A percentile compares a stretch with the other conserved stretches of the same genome.
Evolutionary conservation across 2,797 vertebrate species (phyloP).

Genomic region (Danio choprae): DNA sequence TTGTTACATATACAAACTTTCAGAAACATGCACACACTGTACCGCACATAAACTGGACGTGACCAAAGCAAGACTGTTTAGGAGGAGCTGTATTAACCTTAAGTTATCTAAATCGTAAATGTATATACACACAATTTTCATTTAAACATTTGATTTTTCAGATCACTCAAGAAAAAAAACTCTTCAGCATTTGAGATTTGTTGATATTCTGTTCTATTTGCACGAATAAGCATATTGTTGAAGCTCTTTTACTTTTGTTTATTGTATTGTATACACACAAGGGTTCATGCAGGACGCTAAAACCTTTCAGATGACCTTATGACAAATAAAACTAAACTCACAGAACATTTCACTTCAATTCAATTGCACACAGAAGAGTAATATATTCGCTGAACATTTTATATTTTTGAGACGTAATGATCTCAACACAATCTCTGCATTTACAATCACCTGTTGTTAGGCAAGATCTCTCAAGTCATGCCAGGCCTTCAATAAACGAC

Average conservation of each 20-base stretch:
- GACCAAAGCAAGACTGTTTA: not conserved
- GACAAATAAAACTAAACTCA: not conserved
- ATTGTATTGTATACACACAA: not conserved
- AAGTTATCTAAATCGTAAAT: not conserved
- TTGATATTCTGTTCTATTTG: not conserved
- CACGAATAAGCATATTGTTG: not conserved
- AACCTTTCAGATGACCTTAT: not conserved
- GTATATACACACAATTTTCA: not conserved
- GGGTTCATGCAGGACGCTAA: not conserved
- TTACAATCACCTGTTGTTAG: not conserved
- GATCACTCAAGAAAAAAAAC: not conserved
- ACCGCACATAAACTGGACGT: not conserved
- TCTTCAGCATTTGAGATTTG: not conserved
- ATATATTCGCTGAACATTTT: not conserved
- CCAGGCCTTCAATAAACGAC: not conserved
- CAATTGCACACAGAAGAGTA: not conserved
- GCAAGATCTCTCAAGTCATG: not conserved
- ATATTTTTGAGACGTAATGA: not conserved
- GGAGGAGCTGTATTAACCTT: not conserved
- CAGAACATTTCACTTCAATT: not conserved
- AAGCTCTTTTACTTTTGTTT: not conserved
- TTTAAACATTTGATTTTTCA: not conserved
- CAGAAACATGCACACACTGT: not conserved
- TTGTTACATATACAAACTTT: slow-evolving; percentile 24
- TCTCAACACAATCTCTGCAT: not conserved